Conservation (phyloP, 2,888 invertebrate species). For the Habroteleia sp. region DNA sequence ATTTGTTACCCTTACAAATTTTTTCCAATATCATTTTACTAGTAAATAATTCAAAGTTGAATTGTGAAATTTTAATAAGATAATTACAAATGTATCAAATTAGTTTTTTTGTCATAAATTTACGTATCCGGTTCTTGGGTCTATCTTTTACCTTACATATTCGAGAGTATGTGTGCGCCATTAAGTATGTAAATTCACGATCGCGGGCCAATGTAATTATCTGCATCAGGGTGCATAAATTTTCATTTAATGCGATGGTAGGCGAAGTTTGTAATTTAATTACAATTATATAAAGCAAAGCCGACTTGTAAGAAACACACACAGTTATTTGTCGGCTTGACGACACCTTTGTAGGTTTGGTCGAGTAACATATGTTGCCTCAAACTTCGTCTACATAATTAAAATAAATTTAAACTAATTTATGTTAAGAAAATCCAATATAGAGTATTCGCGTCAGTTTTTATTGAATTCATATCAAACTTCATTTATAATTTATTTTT, state of each 20-base stretch:
- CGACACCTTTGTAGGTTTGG: no score
- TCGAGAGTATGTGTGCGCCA: constrained; percentile 10
- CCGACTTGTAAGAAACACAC: background rate
- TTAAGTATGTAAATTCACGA: constrained; percentile 30
- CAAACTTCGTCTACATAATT: background rate
- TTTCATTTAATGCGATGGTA: constrained; percentile 11
- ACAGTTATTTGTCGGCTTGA: background rate
- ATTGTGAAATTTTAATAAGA: no score
- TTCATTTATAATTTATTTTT: no score
- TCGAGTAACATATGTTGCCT: background rate
- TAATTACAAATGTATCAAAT: no score
- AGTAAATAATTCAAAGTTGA: no score
- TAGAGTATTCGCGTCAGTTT: background rate
- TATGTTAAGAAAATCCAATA: background rate
- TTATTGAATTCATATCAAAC: no score
- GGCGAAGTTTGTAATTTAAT: constrained; percentile 20
- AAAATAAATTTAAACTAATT: background rate
- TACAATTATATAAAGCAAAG: constrained; percentile 6
- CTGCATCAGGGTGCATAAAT: constrained; percentile 26
- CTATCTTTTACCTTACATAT: constrained; percentile 1
- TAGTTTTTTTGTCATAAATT: no score
- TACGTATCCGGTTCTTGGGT: no score
- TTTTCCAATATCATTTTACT: no score
- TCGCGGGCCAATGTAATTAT: constrained; percentile 27
- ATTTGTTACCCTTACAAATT: no score